phyloP scores from a whole-genome alignment of 2,888 invertebrate species.

The Rhagophthalmus giganteus region DNA sequence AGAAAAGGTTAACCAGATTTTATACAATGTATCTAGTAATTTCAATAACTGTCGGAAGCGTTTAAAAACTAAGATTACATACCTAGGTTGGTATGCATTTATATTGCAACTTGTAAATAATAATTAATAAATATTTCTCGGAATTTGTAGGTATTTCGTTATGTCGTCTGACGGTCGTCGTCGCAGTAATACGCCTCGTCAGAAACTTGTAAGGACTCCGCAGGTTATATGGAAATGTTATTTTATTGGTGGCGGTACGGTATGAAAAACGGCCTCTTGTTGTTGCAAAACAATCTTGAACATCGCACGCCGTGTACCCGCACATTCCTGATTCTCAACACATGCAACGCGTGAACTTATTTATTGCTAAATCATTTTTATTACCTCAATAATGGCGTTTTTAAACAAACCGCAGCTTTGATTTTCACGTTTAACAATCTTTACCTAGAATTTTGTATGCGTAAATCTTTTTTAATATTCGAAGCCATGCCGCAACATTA shows the following conservation, averaged over 20 bases:
- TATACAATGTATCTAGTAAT: too few species aligned
- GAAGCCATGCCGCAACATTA: too few species aligned
- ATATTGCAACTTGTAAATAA: too few species aligned
- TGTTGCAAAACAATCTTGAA: conserved; percentile 36
- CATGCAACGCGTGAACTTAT: conserved; percentile 36
- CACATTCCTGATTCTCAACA: conserved; percentile 42
- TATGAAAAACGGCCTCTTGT: conserved; percentile 35
- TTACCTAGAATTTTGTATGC: too few species aligned
- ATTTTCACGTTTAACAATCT: conserved; percentile 27
- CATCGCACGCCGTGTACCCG: conserved; percentile 37
- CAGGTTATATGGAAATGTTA: conserved; percentile 37
- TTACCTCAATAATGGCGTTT: conserved; percentile 32
- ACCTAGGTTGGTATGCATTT: too few species aligned
- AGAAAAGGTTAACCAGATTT: too few species aligned
- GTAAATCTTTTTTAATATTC: too few species aligned
- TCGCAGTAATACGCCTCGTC: too few species aligned
- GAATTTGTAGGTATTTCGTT: too few species aligned
- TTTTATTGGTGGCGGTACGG: conserved; percentile 37
- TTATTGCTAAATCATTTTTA: conserved; percentile 38
- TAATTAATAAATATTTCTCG: too few species aligned
- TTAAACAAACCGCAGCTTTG: conserved; percentile 22
- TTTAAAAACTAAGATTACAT: too few species aligned
- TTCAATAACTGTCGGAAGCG: too few species aligned
- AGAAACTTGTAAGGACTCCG: conserved; percentile 21
- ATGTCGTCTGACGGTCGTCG: conserved; percentile 11